Evolutionary conservation across 2,888 invertebrate genomes (phyloP).

Genomic region (Onchidella celtica): DNA sequence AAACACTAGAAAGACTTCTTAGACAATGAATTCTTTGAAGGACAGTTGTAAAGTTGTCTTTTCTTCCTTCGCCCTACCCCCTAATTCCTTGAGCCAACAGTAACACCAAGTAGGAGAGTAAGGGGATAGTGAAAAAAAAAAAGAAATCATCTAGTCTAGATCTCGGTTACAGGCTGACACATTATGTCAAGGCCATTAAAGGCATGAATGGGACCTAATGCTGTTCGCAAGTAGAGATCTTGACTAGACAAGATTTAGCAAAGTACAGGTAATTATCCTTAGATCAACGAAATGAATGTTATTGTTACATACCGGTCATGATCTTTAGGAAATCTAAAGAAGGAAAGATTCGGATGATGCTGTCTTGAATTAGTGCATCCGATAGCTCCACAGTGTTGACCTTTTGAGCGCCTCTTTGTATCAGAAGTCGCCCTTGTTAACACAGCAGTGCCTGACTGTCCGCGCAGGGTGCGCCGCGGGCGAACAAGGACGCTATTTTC

Average conservation of each 20-base stretch:
- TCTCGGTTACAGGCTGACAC: not conserved
- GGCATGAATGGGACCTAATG: not conserved
- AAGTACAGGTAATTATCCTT: not conserved
- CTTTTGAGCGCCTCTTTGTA: not conserved
- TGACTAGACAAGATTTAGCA: not conserved
- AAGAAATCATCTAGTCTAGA: not conserved
- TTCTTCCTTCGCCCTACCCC: not conserved
- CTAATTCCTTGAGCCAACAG: not conserved
- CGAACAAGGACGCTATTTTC: not conserved
- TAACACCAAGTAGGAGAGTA: not conserved
- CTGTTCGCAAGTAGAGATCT: not conserved
- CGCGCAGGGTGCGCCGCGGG: not conserved
- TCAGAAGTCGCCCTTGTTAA: not conserved
- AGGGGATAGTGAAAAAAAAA: not conserved
- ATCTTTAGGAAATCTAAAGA: not conserved
- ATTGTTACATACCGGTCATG: not conserved
- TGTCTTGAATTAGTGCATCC: too few relatives aligned
- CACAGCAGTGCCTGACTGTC: not conserved
- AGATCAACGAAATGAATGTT: not conserved
- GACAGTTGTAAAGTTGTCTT: not conserved
- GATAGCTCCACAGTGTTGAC: too few relatives aligned
- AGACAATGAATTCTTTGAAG: not conserved
- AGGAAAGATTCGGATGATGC: not conserved
- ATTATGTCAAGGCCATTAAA: not conserved
- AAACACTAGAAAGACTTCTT: not conserved